A percentile compares a stretch with the other conserved stretches of the same genome.
Evolutionary conservation across 2,888 invertebrate genomes (phyloP).

Genomic region (Ophioninae sp.): DNA sequence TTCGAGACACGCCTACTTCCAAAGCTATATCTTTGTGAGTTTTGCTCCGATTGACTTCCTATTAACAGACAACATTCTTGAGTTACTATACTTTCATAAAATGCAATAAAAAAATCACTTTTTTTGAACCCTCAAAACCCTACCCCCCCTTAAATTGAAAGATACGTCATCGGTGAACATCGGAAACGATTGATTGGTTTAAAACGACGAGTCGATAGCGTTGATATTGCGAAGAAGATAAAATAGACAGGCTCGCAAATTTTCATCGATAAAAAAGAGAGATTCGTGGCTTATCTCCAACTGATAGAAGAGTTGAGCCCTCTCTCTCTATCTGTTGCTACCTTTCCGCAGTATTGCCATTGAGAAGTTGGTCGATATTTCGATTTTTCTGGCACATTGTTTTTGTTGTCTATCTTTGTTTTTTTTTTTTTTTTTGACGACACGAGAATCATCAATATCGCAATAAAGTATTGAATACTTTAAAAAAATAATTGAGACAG

Average conservation of each 20-base stretch:
- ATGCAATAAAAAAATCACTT: too few relatives aligned
- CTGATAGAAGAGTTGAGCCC: conserved; percentile 27
- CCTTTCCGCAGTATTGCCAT: background rate
- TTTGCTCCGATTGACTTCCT: too few relatives aligned
- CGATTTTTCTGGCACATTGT: background rate
- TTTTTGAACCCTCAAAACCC: too few relatives aligned
- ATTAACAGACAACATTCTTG: too few relatives aligned
- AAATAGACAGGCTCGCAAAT: conserved; percentile 13
- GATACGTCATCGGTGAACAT: background rate
- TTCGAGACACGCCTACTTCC: too few relatives aligned
- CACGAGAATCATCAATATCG: background rate
- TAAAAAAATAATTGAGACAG: conserved; percentile 11
- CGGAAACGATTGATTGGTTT: background rate
- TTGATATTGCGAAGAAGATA: conserved; percentile 22
- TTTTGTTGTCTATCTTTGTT: background rate
- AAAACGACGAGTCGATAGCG: conserved; percentile 9
- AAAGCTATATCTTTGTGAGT: too few relatives aligned
- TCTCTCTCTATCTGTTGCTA: background rate
- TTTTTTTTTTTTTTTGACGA: background rate
- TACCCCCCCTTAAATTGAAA: too few relatives aligned
- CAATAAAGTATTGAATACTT: background rate
- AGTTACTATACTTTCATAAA: too few relatives aligned
- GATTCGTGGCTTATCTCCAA: conserved; percentile 27
- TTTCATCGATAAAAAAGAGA: conserved; percentile 17
- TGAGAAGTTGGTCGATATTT: conserved; percentile 24